A percentile compares a stretch with the other conserved stretches of the same genome.
These are phyloP conservation scores for Halictus rubicundus DNA, from an alignment of 1,140 invertebrate species.

Conservation along the genomic window DNA sequence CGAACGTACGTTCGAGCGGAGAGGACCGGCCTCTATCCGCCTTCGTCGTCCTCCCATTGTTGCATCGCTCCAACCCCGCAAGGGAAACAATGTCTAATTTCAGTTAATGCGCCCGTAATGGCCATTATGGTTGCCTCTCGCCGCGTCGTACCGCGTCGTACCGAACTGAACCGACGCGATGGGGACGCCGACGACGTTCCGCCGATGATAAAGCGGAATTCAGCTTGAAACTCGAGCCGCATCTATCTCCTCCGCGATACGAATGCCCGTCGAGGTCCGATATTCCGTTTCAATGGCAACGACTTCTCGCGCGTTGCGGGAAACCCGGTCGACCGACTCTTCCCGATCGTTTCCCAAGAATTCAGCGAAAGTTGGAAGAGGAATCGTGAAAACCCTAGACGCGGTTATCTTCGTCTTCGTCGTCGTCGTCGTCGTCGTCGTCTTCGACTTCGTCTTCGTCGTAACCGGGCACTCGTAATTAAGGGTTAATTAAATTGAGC, in stretches of 20 bases:
- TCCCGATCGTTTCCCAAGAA: not conserved
- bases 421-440: not conserved
- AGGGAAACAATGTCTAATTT: slow-evolving; percentile 71
- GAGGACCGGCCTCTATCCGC: slow-evolving; percentile 1
- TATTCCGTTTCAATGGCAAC: not conserved
- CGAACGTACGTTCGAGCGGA: slow-evolving; percentile 24
- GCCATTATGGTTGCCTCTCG: slow-evolving; percentile 58
- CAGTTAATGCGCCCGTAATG: slow-evolving; percentile 67
- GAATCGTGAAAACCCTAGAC: not conserved
- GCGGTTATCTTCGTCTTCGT: too few relatives aligned
- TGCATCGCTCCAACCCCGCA: slow-evolving; percentile 51
- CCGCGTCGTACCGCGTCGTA: slow-evolving; percentile 5
- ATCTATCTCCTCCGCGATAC: too few relatives aligned
- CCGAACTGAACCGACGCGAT: slow-evolving; percentile 28
- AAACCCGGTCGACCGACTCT: too few relatives aligned
- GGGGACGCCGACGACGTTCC: too few relatives aligned
- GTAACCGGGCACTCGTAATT: slow-evolving; percentile 64
- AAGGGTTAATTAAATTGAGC: slow-evolving; percentile 78
- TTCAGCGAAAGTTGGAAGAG: not conserved
- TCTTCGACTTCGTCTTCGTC: slow-evolving; percentile 1
- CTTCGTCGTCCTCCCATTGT: slow-evolving; percentile 51
- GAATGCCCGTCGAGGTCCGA: too few relatives aligned
- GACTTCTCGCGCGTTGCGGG: too few relatives aligned
- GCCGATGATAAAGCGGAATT: too few relatives aligned
- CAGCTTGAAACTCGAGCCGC: too few relatives aligned